Evolutionary conservation across 1,140 invertebrate genomes (phyloP).

Genomic region (Oreohelix idahoensis): DNA sequence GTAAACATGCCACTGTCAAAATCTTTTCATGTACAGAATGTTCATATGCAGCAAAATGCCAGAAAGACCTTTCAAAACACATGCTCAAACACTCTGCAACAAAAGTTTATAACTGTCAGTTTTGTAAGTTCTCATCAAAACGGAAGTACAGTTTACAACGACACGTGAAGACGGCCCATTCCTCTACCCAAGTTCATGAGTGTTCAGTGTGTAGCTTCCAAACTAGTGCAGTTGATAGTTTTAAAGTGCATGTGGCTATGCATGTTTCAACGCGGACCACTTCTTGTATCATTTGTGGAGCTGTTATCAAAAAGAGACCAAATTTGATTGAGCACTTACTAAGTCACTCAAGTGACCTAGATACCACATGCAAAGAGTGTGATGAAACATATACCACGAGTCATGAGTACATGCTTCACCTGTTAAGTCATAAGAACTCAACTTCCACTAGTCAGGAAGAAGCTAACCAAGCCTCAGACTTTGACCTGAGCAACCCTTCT

Average conservation of each 20-base stretch:
- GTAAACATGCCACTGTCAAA: background rate
- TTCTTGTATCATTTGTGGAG: conserved; percentile 19
- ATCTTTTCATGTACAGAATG: conserved; percentile 12
- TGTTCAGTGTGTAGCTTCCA: conserved; percentile 17
- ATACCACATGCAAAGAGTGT: conserved; percentile 15
- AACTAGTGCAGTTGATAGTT: conserved; percentile 23
- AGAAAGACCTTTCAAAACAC: conserved; percentile 13
- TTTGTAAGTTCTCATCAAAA: conserved; percentile 23
- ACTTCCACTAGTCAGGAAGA: background rate
- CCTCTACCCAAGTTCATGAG: background rate
- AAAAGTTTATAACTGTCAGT: conserved; percentile 26
- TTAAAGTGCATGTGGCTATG: conserved; percentile 29
- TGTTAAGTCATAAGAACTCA: conserved; percentile 8
- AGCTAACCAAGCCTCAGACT: background rate
- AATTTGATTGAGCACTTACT: conserved; percentile 23
- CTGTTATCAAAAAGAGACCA: conserved; percentile 17
- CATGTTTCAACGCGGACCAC: conserved; percentile 17
- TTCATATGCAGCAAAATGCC: background rate
- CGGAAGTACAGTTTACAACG: conserved; percentile 25
- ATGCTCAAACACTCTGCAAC: conserved; percentile 3
- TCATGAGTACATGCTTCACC: conserved; percentile 27
- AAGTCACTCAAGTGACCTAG: background rate
- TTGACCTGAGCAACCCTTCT: background rate
- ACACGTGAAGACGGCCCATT: conserved; percentile 26
- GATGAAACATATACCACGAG: conserved; percentile 7